Conservation (phyloP, 2,113 vertebrate species). For the Perccottus glenii region DNA sequence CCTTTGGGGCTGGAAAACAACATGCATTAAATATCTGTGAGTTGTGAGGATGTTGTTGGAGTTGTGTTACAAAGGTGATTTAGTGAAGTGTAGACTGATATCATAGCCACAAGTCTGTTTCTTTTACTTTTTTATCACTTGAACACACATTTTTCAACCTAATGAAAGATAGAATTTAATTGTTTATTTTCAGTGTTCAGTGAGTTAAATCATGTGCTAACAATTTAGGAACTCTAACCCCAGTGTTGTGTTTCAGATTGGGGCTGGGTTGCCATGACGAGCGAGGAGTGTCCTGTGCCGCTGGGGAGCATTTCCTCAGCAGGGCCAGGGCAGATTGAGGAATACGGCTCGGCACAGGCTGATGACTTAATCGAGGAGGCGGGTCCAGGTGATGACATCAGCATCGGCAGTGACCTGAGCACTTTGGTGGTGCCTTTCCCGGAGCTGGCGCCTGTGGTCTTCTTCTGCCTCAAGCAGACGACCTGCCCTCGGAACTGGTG, state of each 20-base stretch:
- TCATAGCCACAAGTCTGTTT: background rate
- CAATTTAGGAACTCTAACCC: slow-evolving; percentile 2
- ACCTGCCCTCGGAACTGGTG: slow-evolving; percentile 96
- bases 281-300: slow-evolving; percentile 83
- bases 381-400: slow-evolving; percentile 81
- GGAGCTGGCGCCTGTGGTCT: slow-evolving; percentile 92
- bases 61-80: background rate
- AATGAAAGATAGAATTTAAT: background rate
- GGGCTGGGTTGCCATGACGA: slow-evolving; percentile 81
- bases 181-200: no score
- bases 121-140: slow-evolving; percentile 9
- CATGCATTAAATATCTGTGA: slow-evolving; percentile 20
- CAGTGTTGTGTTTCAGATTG: slow-evolving; percentile 71
- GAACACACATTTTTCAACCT: background rate
- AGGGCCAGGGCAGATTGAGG: slow-evolving; percentile 75
- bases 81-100: background rate
- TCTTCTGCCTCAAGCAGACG: slow-evolving; percentile 98
- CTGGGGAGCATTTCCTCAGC: slow-evolving; percentile 75
- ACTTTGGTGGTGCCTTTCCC: slow-evolving; percentile 89
- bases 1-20: slow-evolving; percentile 22
- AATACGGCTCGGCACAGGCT: slow-evolving; percentile 72
- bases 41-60: slow-evolving; percentile 10
- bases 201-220: background rate
- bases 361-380: slow-evolving; percentile 81
- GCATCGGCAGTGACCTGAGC: slow-evolving; percentile 80